Base-by-base conservation (phyloP, 2,888 invertebrate genomes). In the Lysandra bellargus region DNA sequence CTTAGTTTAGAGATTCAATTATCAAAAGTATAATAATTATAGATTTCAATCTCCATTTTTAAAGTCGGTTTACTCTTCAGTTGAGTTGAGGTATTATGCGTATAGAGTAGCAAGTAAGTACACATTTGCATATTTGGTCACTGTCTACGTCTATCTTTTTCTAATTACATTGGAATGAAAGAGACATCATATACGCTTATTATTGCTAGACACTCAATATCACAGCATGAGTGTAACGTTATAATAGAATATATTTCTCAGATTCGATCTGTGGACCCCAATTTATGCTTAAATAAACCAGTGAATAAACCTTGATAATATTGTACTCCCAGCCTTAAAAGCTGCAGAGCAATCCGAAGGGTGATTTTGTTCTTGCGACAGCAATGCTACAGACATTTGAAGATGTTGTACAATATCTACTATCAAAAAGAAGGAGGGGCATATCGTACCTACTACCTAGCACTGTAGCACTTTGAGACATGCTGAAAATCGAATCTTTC, bases 1-100 rank as follows among this genome's bases (percentile, higher is more conserved):
- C 69, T 79, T 80, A 80, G 23, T 81, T 80, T 80, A 81, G 85
- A 84, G 84, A 85, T 84, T 84, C 84, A 57, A 57, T 53, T 53
- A 76, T 74, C 57, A 53, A 76, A 53, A 33, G 69, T 57, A 17
- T 76, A 76, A 33, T 76, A 57, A 76, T 53, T 57, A 76, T 33
- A 53, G 76, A 76, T 76, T 57, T 49, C 23, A 69, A 30, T 76
- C 76, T 76, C 57, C 76, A 75, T 57, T 30, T 76, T 76, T 69
- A 69, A 69, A 37, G 69, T 69, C 69, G 69, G 69, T 69, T 69
- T 69, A 69, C 37, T 33, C 69, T 69, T 69, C 23, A 30, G 30
- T 14, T 74, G 74, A 74, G 74, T 14, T 74, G 74, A 74, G 74
- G 74, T 74, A 74, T 44, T 74, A 74, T 74, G 44, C 74, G 74